Evolutionary conservation across 1,140 invertebrate genomes (phyloP).

Genomic region (Harlomillsia oculata): DNA sequence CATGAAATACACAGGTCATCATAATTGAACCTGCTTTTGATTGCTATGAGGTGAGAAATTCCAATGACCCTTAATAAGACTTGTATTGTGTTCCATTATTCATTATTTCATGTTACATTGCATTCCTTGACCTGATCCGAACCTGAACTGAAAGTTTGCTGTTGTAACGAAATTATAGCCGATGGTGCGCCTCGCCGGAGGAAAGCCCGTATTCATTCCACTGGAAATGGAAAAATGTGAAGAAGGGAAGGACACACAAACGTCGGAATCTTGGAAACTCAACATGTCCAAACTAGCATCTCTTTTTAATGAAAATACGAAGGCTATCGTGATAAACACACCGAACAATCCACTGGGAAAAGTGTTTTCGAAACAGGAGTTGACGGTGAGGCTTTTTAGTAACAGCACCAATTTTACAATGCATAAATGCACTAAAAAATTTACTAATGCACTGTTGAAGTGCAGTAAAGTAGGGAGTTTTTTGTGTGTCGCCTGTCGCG

Average conservation of each 20-base stretch:
- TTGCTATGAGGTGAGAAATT: slow-evolving; percentile 91
- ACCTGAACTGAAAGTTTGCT: too few species aligned
- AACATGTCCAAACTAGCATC: slow-evolving; percentile 69
- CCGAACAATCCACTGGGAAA: slow-evolving; percentile 94
- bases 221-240: slow-evolving; percentile 45
- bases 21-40: slow-evolving; percentile 98
- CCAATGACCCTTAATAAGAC: too few species aligned
- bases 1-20: too few species aligned
- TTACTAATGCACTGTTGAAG: slow-evolving; percentile 30
- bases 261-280: slow-evolving; percentile 80
- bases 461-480: neutral
- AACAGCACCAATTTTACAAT: too few species aligned
- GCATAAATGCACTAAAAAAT: too few species aligned
- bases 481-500: neutral
- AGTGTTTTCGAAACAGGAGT: slow-evolving; percentile 62
- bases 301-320: slow-evolving; percentile 84
- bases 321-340: slow-evolving; percentile 90
- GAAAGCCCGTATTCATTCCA: slow-evolving; percentile 75
- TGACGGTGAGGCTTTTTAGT: slow-evolving; percentile 40
- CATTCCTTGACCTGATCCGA: too few species aligned
- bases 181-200: too few species aligned
- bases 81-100: too few species aligned
- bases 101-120: neutral
- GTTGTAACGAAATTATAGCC: too few species aligned
- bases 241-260: slow-evolving; percentile 47